Evolutionary conservation across 2,113 vertebrate species (phyloP), one percentile per base, ranked within the genome.

Genomic region (Stomatorhinus ivindoensis): DNA sequence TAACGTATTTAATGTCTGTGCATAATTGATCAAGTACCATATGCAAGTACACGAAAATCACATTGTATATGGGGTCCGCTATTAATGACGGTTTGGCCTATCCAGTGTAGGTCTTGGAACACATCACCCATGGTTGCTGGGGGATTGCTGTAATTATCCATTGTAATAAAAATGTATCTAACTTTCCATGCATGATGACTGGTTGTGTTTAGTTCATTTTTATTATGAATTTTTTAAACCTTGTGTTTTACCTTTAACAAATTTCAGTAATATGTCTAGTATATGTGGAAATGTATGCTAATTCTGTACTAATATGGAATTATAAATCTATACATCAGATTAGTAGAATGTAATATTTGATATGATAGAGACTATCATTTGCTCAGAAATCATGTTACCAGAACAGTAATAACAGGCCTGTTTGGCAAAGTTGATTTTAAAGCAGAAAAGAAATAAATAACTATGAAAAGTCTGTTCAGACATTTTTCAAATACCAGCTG

Each of bases 361-460:
- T 21, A 65, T 88, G 91, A 91, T 87, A 89, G 90, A 84, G 19
- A 24, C 2, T 47, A 21, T 11, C 11, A 89, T 91, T 89, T 90
- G 80, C 92, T 88, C 76, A 90, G 91, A 93, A 93, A 94, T 93
- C 90, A 86, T 92, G 90, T 93, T 91, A 94, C 91, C 89, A 87
- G 83, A 90, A 93, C 91, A 3, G 19, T 82, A 82, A 82, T 82
- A 19, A 21, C 76, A 44, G 35, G n/a, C 46, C 89, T 92, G 92
- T 87, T 94, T 92, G 93, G 88, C 85, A 48, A 82, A 80, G 89
- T n/a, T 21, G 87, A 48, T 89, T 53, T 87, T 55, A 87, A 87
- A 39, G n/a, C 31, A 53, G 83, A 9, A 87, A 39, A 31, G 10
- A 31, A 87, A 87, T 7, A 47, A 83, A 83, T 84, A 47, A 84